Conservation (phyloP, 2,797 vertebrate genomes). For the Schizothorax lantsangensis region DNA sequence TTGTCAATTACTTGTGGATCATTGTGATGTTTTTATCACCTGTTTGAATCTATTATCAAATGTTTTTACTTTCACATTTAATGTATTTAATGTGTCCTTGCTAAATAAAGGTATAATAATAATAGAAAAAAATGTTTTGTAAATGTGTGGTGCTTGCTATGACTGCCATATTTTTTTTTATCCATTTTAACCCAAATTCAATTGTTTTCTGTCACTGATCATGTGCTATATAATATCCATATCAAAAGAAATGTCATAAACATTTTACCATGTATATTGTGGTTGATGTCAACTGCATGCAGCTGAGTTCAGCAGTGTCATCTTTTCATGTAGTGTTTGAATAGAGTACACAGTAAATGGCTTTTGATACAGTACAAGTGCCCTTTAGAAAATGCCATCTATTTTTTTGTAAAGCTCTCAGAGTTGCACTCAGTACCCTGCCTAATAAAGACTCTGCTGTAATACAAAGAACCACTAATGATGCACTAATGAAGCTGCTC, state of each 20-base stretch:
- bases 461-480: constrained; percentile 26
- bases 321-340: neutral
- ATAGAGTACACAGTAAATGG: neutral
- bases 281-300: neutral
- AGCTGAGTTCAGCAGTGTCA: neutral
- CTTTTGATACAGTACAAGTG: neutral
- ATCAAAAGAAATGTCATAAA: neutral
- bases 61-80: neutral
- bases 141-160: neutral
- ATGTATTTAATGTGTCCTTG: neutral
- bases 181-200: neutral
- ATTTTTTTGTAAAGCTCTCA: neutral
- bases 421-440: neutral
- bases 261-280: neutral
- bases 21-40: neutral
- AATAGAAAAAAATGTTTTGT: neutral
- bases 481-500: constrained; percentile 39
- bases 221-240: neutral
- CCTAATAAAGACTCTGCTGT: neutral
- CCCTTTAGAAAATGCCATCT: neutral
- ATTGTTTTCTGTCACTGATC: neutral
- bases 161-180: neutral
- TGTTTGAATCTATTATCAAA: neutral
- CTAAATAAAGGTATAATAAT: neutral
- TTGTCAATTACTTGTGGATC: neutral